A percentile compares a stretch with the other conserved stretches of the same genome.
These are phyloP conservation scores for Fragum whitleyi DNA, from an alignment of 2,888 invertebrate genomes.

Conservation along the genomic window DNA sequence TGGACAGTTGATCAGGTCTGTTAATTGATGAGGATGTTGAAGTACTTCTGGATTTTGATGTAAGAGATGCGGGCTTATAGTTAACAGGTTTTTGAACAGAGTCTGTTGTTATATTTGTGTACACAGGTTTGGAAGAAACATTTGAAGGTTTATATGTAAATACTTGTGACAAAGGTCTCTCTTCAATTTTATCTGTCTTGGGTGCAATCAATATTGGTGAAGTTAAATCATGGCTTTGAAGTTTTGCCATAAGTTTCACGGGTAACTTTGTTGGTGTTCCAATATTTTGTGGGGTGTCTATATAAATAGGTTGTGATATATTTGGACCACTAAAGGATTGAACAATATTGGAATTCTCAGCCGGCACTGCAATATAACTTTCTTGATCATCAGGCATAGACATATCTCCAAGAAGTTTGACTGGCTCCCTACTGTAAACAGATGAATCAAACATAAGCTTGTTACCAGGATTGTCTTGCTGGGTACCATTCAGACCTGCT, in stretches of 20 bases:
- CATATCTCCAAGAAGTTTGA: neutral
- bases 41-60: neutral
- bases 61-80: neutral
- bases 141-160: neutral
- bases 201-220: slow-evolving; percentile 19
- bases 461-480: neutral
- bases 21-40: neutral
- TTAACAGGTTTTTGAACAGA: neutral
- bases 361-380: neutral
- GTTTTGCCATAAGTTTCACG: neutral
- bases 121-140: neutral
- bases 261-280: neutral
- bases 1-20: neutral
- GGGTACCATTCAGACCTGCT: neutral
- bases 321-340: neutral
- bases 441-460: neutral
- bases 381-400: neutral
- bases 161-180: neutral
- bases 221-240: slow-evolving; percentile 3
- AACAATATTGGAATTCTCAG: neutral
- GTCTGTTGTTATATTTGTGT: neutral
- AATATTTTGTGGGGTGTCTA: neutral
- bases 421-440: neutral
- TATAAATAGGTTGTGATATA: slow-evolving; percentile 10
- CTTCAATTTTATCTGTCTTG: neutral